phyloP scores from a whole-genome alignment of 2,888 invertebrate genomes.

The Callosobruchus maculatus region DNA sequence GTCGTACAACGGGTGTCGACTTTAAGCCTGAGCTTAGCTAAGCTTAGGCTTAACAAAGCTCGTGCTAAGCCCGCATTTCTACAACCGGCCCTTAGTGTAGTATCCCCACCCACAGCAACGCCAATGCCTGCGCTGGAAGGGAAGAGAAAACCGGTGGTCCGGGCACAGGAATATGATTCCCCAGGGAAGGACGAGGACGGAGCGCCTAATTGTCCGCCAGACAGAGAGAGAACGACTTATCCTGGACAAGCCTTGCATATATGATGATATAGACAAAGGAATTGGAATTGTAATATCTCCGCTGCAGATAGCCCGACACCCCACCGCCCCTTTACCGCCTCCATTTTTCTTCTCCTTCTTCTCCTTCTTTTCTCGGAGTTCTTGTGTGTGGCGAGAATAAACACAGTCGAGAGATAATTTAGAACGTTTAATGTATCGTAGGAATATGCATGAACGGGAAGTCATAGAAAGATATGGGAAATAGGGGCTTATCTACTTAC shows the following conservation, averaged over 20 bases:
- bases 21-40: too few relatives aligned
- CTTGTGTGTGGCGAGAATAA: slow-evolving; percentile 29
- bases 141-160: slow-evolving; percentile 9
- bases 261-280: slow-evolving; percentile 51
- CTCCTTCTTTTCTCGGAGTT: not conserved
- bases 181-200: slow-evolving; percentile 42
- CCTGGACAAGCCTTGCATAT: slow-evolving; percentile 49
- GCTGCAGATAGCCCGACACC: not conserved
- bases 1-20: too few relatives aligned
- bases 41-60: too few relatives aligned
- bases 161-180: slow-evolving; percentile 43
- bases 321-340: not conserved
- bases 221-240: slow-evolving; percentile 27
- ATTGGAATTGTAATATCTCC: slow-evolving; percentile 37
- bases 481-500: not conserved
- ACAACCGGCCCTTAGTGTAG: too few relatives aligned
- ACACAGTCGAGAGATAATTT: slow-evolving; percentile 35
- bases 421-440: slow-evolving; percentile 29
- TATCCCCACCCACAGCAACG: not conserved
- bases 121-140: not conserved
- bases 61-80: too few relatives aligned
- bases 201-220: slow-evolving; percentile 36
- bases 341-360: not conserved
- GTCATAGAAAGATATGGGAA: not conserved
- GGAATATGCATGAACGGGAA: not conserved